Evolutionary conservation across 2,113 vertebrate species (phyloP), one percentile per base, ranked within the genome.

Genomic region (Lophotis ruficrista): DNA sequence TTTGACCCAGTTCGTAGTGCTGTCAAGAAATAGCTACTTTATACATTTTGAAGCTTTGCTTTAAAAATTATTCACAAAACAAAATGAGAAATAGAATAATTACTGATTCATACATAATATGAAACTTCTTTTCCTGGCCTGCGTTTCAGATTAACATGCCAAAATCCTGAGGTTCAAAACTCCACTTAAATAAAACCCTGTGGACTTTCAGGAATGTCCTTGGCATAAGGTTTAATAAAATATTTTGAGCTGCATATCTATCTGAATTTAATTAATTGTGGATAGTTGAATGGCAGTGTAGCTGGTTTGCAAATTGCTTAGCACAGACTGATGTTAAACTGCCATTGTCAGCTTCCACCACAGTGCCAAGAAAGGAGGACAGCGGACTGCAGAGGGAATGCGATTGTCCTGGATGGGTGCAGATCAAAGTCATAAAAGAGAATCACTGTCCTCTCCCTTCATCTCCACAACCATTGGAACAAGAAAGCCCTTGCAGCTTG

Each of bases 251-350:
- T 95, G 86, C 91, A 90, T 96, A 94, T 97, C 93, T 96, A 60
- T 96, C 94, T 98, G 96, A 97, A 94, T 97, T 97, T 97, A 97
- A 97, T 98, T 98, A 97, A 97, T 97, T 96, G 96, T 86, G 96
- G 96, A 94, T 95, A 95, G 93, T 80, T 98, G 96, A 89, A 87
- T 93, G 94, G 96, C 96, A 87, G 56, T 35, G 91, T 48, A 24
- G 81, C 89, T 82, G 61, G 56, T 96, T 83, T 89, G n/a, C 93
- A 91, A 96, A 95, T 81, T 95, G 89, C 87, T 95, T 86, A 27
- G 89, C 85, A 75, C 77, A 77, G 89, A 56, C 43, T 76, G 92
- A 93, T 93, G 43, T 68, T 43, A 47, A 91, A 86, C 83, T 91
- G 33, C 80, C 7, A 18, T 9, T 89, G 96, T 94, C 91, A 87